Evolutionary conservation across 2,113 vertebrate species (phyloP), one percentile per base, ranked within the genome.

Genomic region (Penelope pileata): DNA sequence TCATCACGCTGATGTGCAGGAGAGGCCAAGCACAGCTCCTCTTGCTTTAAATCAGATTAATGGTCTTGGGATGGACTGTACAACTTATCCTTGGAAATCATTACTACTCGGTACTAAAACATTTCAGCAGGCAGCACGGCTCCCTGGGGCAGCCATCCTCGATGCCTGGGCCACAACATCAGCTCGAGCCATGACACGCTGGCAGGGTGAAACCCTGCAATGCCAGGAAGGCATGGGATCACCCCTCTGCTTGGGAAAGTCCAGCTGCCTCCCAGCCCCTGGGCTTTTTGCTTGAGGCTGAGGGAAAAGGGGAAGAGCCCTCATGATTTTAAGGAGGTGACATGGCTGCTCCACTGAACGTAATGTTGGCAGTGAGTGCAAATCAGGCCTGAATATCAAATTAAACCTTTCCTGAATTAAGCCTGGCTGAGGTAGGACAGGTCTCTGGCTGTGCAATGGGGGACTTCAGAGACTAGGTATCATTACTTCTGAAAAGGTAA

Each of bases 181-280:
- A 67, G 38, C 12, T 12, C n/a, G 51, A 76, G 30, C 38, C 22
- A 16, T 1, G 2, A 21, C 1, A 0, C 15, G 7, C 3, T 10
- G 43, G 62, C 73, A 50, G 66, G 54, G 5, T 42, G 68, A 63
- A 58, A 59, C 21, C 23, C 43, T 23, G 32, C 12, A 47, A 17
- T 0, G 3, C 10, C 9, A 69, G 50, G 29, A 63, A 87, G 67
- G 24, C 24, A 27, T 0, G 0, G 24, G 14, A 12, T 83, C 83
- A 83, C 11, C 2, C 17, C 19, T 53, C 24, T 53, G 54, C 63
- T 26, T 56, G n/a, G 38, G 48, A 81, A 85, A 70, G 29, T 15
- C 24, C 26, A 63, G 29, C 16, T 85, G 48, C 68, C 68, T 30
- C 30, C 36, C 26, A 48, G 34, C 12, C 26, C 38, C 45, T 59